A percentile compares a stretch with the other conserved stretches of the same genome.
phyloP scores from a whole-genome alignment of 2,113 vertebrate species.

The Cephalopterus ornatus region DNA sequence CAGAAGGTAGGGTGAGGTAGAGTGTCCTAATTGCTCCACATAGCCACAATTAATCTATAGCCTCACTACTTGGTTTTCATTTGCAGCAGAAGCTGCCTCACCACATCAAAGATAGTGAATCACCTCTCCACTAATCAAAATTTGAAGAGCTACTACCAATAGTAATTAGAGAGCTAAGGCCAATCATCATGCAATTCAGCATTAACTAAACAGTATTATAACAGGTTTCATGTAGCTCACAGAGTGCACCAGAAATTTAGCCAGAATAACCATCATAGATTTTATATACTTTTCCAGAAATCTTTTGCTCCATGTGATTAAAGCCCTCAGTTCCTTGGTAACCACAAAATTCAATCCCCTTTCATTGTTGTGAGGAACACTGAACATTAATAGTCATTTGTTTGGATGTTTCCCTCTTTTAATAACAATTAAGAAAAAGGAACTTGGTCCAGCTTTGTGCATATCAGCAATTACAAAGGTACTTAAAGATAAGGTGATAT shows the following conservation, averaged over 20 bases:
- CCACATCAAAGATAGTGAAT: constrained; percentile 53
- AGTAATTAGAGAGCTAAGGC: constrained; percentile 49
- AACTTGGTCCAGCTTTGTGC: background rate
- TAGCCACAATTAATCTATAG: constrained; percentile 54
- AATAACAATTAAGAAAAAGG: background rate
- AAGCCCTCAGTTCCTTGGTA: background rate
- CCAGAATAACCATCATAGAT: background rate
- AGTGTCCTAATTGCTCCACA: constrained; percentile 31
- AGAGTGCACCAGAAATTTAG: background rate
- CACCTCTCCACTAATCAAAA: constrained; percentile 60
- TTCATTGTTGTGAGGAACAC: background rate
- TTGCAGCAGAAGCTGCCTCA: constrained; percentile 4
- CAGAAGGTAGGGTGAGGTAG: background rate
- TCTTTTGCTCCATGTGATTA: background rate
- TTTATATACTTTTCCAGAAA: constrained; percentile 23
- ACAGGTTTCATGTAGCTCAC: background rate
- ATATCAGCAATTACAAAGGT: background rate
- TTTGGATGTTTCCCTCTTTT: background rate
- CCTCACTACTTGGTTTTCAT: constrained; percentile 38
- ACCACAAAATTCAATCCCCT: background rate
- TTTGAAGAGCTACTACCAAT: constrained; percentile 46
- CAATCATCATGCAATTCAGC: constrained; percentile 35
- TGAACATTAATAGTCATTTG: background rate
- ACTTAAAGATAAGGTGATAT: background rate
- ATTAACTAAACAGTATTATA: constrained; percentile 56